A percentile compares a stretch with the other conserved stretches of the same genome.
Conservation (phyloP, 2,888 invertebrate species). For the Ceriagrion tenellum region DNA sequence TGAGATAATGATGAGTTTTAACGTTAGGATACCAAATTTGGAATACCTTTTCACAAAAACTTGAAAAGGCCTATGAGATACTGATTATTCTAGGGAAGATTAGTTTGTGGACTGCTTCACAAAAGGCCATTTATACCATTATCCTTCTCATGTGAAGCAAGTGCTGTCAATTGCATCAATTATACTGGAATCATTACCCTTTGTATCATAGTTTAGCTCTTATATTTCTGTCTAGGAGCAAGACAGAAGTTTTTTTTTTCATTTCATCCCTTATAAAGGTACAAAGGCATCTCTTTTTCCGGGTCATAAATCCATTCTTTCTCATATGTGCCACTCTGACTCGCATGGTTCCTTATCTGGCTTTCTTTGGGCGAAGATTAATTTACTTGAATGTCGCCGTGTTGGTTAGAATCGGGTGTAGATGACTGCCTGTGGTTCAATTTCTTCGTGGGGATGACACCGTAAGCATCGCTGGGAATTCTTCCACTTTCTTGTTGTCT, state of each 20-base stretch:
- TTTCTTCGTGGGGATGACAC: not conserved
- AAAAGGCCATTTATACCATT: too few species aligned
- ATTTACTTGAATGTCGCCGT: not conserved
- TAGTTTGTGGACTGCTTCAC: too few species aligned
- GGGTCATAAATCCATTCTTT: not conserved
- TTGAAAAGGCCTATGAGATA: too few species aligned
- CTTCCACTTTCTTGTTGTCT: not conserved
- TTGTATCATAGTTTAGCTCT: too few species aligned
- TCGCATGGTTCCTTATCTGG: not conserved
- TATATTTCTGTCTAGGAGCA: too few species aligned
- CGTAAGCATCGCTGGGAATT: not conserved
- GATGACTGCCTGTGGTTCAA: not conserved
- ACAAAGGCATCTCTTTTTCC: not conserved
- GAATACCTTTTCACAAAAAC: too few species aligned
- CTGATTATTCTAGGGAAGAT: too few species aligned
- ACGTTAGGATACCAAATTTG: too few species aligned
- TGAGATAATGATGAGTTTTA: too few species aligned
- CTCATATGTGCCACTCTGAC: not conserved
- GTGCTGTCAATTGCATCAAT: too few species aligned
- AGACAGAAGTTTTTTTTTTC: not conserved
- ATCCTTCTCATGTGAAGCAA: too few species aligned
- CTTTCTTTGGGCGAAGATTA: not conserved
- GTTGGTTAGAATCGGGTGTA: not conserved
- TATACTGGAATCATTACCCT: too few species aligned
- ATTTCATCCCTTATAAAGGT: not conserved